phyloP scores from a whole-genome alignment of 2,113 vertebrate genomes.

The Columba livia region DNA sequence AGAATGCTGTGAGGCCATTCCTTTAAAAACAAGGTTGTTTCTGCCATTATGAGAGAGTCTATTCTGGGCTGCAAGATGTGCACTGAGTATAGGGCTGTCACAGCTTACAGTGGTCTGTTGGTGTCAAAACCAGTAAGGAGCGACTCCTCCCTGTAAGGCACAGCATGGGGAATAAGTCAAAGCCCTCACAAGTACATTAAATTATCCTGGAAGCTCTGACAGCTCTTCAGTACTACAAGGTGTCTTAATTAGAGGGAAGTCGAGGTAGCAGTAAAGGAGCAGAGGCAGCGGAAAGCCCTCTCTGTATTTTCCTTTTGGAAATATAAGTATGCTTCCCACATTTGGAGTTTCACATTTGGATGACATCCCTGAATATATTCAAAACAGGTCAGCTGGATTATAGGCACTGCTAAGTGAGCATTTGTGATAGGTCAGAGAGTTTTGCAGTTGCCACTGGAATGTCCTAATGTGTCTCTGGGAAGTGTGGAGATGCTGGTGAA shows the following conservation, averaged over 20 bases:
- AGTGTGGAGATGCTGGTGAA: not conserved
- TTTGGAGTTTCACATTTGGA: not conserved
- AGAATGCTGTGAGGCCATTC: not conserved
- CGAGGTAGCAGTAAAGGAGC: not conserved
- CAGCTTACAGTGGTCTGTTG: not conserved
- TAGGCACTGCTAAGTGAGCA: not conserved
- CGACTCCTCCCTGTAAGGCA: not conserved
- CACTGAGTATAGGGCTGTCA: not conserved
- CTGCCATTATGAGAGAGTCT: rapidly evolving
- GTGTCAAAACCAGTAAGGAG: not conserved
- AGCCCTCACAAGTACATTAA: not conserved
- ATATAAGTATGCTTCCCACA: not conserved
- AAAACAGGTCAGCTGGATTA: not conserved
- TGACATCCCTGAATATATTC: not conserved
- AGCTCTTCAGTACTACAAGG: rapidly evolving
- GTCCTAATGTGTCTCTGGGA: not conserved
- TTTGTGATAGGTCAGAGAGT: not conserved
- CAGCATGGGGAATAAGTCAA: not conserved
- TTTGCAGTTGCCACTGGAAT: not conserved
- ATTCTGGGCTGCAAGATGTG: not conserved
- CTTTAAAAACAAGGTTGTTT: not conserved
- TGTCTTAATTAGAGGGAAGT: not conserved
- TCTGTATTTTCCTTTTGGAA: not conserved
- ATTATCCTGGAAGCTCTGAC: not conserved
- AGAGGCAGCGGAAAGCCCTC: not conserved